Evolutionary conservation across 2,113 vertebrate species (phyloP), one percentile per base, ranked within the genome.

Genomic region (Zosterops hypoxanthus): DNA sequence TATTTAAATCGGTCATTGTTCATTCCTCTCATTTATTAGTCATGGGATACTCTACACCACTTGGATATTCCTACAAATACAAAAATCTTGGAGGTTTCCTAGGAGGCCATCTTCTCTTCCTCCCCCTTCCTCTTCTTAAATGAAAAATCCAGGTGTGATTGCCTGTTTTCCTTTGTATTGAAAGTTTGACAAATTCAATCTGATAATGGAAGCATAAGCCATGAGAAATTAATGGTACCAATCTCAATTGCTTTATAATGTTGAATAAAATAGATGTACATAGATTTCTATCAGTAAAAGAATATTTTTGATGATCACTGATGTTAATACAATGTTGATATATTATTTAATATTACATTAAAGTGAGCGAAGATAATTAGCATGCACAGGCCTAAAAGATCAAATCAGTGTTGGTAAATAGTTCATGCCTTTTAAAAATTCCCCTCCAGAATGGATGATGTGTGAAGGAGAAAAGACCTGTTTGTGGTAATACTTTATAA

Each of bases 11-110:
- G 33, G 3, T 42, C 55, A 22, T 12, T 73, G 28, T 33, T 81
- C 21, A 60, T 47, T 81, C 4, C 5, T 80, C 4, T 83, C n/a
- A 25, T 64, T 47, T 47, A 72, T 80, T 56, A 49, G 41, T 57
- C 18, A 47, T 0, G 1, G 26, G 5, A 53, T 53, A 6, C 8
- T 69, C 39, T n/a, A 9, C 11, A 49, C 2, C 7, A 56, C 7
- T 64, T 82, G 16, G 11, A 47, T 79, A 83, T 52, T n/a, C 12
- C 33, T 15, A 23, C 36, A 64, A 72, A 60, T 11, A 5, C 22
- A 39, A 33, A 82, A 34, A 33, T 7, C 7, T 20, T 42, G 13
- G 20, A 86, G 8, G 9, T 66, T 64, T 86, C 44, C 29, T 47
- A 68, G 24, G 18, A 34, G 8, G 12, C 11, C 39, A 5, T 50